Base-by-base conservation (phyloP, 2,113 vertebrate genomes). In the Thunnus thynnus region DNA sequence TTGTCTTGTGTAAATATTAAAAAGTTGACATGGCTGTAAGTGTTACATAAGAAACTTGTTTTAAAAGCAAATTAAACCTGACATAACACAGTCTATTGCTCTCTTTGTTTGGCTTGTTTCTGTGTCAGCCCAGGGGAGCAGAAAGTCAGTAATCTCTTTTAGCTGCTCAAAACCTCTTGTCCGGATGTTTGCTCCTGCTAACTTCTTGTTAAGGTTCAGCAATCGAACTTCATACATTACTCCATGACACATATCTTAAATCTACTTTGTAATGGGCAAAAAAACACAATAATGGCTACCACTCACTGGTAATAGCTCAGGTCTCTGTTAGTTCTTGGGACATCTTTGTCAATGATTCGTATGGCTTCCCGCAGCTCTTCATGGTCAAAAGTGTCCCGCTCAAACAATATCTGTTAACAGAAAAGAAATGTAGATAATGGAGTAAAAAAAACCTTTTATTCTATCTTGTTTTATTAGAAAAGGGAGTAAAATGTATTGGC, bases 321-420 rank as follows among this genome's bases (percentile, higher is more conserved):
- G 67, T 92, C 91, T 91, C 95, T 86, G 86, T 93, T 95, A 11
- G 95, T 96, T 78, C 95, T 88, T 0, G 95, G 94, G 3, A 95
- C 94, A 52, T 96, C 95, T 76, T 96, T 96, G 84, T 96, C 94
- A 76, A 96, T 95, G 78, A 96, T 95, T 18, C 95, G 83, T 68
- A 92, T 89, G 25, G 95, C 95, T 85, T 96, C 95, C 65, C 78
- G 90, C 22, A 96, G 93, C 71, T 95, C 93, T 44, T 88, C 80
- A 11, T 86, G 57, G 51, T 96, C 92, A 85, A 95, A 93, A 0
- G 83, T 87, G 17, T 90, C 84, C 3, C 95, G 90, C 76, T 95
- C 93, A 90, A 95, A 93, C 71, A 95, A 78, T 50, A 96, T 90
- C 92, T 95, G 84, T 17, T 18, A 5, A 83, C 22, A 69, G 12